Base-by-base conservation (phyloP, 1,140 invertebrate genomes). In the Drosophila willistoni region DNA sequence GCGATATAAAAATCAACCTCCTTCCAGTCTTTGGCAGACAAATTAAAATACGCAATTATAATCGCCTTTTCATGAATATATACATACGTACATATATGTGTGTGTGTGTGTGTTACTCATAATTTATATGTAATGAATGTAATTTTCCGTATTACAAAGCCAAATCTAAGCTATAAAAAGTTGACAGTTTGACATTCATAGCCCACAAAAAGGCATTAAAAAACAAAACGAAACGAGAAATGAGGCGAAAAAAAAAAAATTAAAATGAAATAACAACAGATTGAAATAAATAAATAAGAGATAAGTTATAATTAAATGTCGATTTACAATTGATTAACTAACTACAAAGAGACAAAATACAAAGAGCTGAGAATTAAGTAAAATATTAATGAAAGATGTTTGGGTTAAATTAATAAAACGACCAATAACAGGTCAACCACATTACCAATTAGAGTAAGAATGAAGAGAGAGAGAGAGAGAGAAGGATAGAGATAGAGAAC, bases 241-340 rank as follows among this genome's bases (percentile, higher is more conserved):
- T 22, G 17, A 12, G n/a, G 3, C 13, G 39, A 41, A 14, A 54
- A 56, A 13, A 61, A 14, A 33, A 9, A 2, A 34, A 9, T 6
- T 10, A 22, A 17, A 12, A 36, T 22, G 6, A 36, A 59, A 33
- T 59, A 33, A 33, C 56, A 36, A 59, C 14, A 7, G 56, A 59
- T 59, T 36, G 56, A 78, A 74, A 75, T 79, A 74, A 82, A 78
- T 81, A 81, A 78, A 82, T 83, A 73, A 33, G 47, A 68, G 67
- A 82, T 79, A 85, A 86, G 73, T 81, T 81, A 86, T 85, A 85
- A 86, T 86, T 86, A 86, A 87, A 86, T 76, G 68, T 70, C 74
- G 79, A 86, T 79, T 68, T 86, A 70, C 74, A 64, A 68, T 76
- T 82, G 65, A 85, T 85, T 71, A 81, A 70, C 74, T 65, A 70